Evolutionary conservation across 2,797 vertebrate species (phyloP).

Genomic region (Leontocebus nigricollis): DNA sequence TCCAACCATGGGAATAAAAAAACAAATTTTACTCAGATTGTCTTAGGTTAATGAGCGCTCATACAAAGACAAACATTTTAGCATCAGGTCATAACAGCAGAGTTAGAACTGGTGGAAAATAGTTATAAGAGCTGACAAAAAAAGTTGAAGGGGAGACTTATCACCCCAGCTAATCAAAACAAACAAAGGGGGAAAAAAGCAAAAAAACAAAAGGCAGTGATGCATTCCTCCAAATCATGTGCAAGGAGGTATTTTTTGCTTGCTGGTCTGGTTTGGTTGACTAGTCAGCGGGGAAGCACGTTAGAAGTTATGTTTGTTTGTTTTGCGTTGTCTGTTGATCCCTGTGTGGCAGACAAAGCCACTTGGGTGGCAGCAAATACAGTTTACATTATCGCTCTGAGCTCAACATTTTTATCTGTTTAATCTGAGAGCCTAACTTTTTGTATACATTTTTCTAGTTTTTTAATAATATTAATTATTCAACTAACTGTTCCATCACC

Average conservation of each 20-base stretch:
- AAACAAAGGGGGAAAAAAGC: background rate
- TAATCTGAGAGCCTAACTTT: background rate
- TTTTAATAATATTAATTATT: background rate
- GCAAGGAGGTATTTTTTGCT: background rate
- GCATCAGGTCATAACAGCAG: background rate
- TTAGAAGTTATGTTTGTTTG: background rate
- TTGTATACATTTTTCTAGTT: background rate
- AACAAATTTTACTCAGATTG: too few relatives aligned
- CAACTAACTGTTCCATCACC: background rate
- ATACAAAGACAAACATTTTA: background rate
- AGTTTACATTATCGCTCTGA: background rate
- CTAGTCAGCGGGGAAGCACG: background rate
- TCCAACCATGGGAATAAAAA: constrained; percentile 51
- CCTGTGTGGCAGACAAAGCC: background rate
- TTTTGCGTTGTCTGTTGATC: background rate
- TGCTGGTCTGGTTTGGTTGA: background rate
- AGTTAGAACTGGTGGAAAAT: background rate
- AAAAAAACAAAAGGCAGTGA: background rate
- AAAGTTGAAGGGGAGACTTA: background rate
- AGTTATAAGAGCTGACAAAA: background rate
- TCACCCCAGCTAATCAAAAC: background rate
- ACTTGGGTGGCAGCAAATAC: background rate
- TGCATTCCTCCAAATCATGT: background rate
- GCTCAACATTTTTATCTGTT: background rate
- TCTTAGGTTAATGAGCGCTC: too few relatives aligned